phyloP scores from a whole-genome alignment of 2,113 vertebrate species.

The Heteronetta atricapilla region DNA sequence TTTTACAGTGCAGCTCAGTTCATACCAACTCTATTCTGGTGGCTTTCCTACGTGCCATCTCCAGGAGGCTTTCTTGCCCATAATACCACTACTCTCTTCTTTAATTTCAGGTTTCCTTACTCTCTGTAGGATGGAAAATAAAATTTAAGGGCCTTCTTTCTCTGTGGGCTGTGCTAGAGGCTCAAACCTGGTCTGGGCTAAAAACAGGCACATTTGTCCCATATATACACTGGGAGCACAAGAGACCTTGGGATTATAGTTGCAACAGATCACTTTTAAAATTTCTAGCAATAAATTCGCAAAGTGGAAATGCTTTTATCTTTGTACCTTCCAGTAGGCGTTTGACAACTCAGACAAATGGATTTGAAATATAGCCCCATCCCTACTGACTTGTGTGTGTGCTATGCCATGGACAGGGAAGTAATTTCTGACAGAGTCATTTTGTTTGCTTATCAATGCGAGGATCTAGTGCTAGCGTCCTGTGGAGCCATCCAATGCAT shows the following conservation, averaged over 20 bases:
- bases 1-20: neutral
- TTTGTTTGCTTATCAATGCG: neutral
- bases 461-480: too few relatives aligned
- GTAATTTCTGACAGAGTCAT: neutral
- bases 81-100: neutral
- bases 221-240: neutral
- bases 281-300: neutral
- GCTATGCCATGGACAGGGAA: neutral
- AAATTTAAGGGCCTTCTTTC: neutral
- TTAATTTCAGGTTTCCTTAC: neutral
- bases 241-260: neutral
- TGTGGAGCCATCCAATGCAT: accelerated
- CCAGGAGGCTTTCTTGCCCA: neutral
- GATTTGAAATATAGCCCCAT: neutral
- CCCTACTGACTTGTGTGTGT: neutral
- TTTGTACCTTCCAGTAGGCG: neutral
- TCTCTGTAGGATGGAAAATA: neutral
- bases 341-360: neutral
- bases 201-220: neutral
- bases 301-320: neutral
- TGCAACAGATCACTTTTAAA: neutral
- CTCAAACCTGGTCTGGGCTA: neutral
- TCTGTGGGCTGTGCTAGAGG: neutral
- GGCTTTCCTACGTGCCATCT: neutral
- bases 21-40: neutral